Conservation (phyloP, 1,140 invertebrate genomes). For the Neodiprion virginianus region DNA sequence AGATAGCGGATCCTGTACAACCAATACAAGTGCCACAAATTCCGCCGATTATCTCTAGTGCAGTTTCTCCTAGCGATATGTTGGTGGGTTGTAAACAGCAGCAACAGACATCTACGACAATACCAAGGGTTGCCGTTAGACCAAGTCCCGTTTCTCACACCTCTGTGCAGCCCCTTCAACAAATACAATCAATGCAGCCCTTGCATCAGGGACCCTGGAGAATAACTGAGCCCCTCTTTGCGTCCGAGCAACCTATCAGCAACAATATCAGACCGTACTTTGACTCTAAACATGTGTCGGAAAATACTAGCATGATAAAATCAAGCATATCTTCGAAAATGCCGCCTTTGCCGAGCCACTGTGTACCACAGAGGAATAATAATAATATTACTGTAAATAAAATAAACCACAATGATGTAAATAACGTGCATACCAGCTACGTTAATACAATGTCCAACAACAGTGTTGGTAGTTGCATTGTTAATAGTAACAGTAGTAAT, state of each 20-base stretch:
- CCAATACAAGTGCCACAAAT: conserved; percentile 37
- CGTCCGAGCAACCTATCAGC: conserved; percentile 46
- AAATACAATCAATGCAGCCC: conserved; percentile 19
- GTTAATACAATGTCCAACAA: conserved; percentile 32
- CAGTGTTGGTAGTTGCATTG: neutral
- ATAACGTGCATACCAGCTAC: conserved; percentile 43
- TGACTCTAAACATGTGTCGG: conserved; percentile 55
- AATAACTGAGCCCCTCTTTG: conserved; percentile 45
- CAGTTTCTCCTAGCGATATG: conserved; percentile 8
- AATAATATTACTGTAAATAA: conserved; percentile 43
- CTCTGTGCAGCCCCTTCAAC: conserved; percentile 29
- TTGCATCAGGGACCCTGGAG: conserved; percentile 42
- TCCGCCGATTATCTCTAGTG: conserved; percentile 28
- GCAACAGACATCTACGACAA: conserved; percentile 41
- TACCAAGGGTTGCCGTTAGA: conserved; percentile 54
- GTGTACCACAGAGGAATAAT: conserved; percentile 45
- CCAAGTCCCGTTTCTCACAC: conserved; percentile 48
- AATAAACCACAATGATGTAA: conserved; percentile 38
- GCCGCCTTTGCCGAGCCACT: conserved; percentile 49
- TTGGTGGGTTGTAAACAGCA: conserved; percentile 19
- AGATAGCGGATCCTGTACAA: conserved; percentile 35
- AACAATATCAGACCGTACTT: conserved; percentile 52
- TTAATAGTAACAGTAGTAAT: neutral
- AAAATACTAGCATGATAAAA: conserved; percentile 59
- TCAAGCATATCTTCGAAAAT: conserved; percentile 54